These are phyloP conservation scores for Apogon hyalosoma DNA, from an alignment of 2,797 vertebrate genomes.

Conservation along the genomic window DNA sequence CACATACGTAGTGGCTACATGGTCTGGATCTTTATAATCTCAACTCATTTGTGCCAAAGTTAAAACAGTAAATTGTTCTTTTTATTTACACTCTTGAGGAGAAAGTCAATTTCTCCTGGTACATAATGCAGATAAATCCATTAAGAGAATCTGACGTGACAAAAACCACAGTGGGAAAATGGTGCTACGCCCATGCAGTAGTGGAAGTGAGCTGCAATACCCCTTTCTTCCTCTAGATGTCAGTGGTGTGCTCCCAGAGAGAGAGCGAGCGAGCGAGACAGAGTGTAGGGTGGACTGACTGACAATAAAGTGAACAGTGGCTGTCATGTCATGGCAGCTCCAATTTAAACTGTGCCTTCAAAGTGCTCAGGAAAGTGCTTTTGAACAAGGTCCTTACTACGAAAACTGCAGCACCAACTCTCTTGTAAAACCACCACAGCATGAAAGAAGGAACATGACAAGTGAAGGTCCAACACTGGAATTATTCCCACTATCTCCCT, in stretches of 20 bases:
- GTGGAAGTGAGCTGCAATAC: slow-evolving; percentile 57
- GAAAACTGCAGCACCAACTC: slow-evolving; percentile 58
- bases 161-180: slow-evolving; percentile 51
- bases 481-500: slow-evolving; percentile 50
- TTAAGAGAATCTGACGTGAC: slow-evolving; percentile 29
- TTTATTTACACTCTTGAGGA: slow-evolving; percentile 33
- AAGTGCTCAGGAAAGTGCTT: slow-evolving; percentile 83
- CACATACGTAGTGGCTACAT: slow-evolving; percentile 22
- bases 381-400: slow-evolving; percentile 75
- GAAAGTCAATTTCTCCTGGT: slow-evolving; percentile 9
- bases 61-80: slow-evolving; percentile 25
- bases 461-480: slow-evolving; percentile 58
- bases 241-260: slow-evolving; percentile 76
- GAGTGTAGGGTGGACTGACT: slow-evolving; percentile 36
- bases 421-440: slow-evolving; percentile 53
- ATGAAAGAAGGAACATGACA: slow-evolving; percentile 68
- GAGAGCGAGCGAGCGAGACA: slow-evolving; percentile 12
- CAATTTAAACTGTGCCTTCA: slow-evolving; percentile 74
- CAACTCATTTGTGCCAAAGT: slow-evolving; percentile 37
- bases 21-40: slow-evolving; percentile 36
- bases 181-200: slow-evolving; percentile 71
- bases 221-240: slow-evolving; percentile 77
- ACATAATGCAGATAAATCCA: slow-evolving; percentile 24
- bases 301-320: slow-evolving; percentile 60
- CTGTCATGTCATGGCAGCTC: slow-evolving; percentile 60